Conservation (phyloP, 2,797 vertebrate species). For the Zenarchopterus dispar region DNA sequence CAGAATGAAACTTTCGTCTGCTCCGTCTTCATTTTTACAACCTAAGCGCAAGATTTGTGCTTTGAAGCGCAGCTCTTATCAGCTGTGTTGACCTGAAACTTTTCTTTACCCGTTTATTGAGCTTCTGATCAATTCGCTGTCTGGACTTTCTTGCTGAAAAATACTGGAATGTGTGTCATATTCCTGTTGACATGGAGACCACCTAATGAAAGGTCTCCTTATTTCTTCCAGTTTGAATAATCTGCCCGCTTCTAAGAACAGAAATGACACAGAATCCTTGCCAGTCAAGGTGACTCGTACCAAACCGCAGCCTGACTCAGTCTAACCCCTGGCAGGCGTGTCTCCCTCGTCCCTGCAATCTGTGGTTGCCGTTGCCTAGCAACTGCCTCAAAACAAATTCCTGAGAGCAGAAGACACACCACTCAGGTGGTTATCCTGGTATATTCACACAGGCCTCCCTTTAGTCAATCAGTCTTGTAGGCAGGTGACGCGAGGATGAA, state of each 20-base stretch:
- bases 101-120: constrained; percentile 4
- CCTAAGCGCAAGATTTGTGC: constrained; percentile 2
- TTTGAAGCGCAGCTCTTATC: constrained; percentile 33
- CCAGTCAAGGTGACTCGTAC: constrained; percentile 75
- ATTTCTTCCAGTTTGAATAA: constrained; percentile 1
- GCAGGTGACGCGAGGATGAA: constrained; percentile 76
- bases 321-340: constrained; percentile 75
- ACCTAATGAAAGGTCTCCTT: background rate
- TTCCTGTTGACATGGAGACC: background rate
- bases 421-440: constrained; percentile 75
- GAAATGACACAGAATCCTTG: constrained; percentile 20
- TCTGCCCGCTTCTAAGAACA: constrained; percentile 9
- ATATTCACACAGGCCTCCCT: constrained; percentile 71
- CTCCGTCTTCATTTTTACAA: constrained; percentile 25
- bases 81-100: background rate
- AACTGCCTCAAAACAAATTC: constrained; percentile 73
- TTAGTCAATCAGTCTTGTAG: constrained; percentile 65
- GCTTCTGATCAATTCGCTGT: background rate
- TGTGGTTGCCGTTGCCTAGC: constrained; percentile 74
- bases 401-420: constrained; percentile 61
- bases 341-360: constrained; percentile 80
- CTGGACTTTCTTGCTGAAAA: background rate
- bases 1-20: constrained; percentile 62
- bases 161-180: background rate
- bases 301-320: constrained; percentile 80